Percentiles rank a stretch among this genome's conserved stretches.
These are phyloP conservation scores for Silurus aristotelis DNA, from an alignment of 2,797 vertebrate species.

Conservation along the genomic window DNA sequence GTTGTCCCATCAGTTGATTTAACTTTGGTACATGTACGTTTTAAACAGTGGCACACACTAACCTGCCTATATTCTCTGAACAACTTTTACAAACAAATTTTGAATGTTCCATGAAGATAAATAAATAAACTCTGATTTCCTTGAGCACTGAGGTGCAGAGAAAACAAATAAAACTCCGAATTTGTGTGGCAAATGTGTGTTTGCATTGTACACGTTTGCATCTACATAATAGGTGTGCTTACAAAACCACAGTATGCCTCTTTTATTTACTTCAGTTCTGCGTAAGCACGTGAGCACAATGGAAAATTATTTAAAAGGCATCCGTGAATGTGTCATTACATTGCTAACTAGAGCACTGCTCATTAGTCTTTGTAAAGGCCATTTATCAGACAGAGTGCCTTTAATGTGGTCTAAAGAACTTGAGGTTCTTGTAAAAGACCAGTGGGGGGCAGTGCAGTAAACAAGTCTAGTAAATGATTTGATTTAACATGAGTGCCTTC, in stretches of 20 bases:
- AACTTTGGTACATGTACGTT: background rate
- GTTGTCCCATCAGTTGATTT: background rate
- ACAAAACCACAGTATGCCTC: conserved; percentile 16
- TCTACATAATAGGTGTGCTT: background rate
- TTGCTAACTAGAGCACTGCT: conserved; percentile 33
- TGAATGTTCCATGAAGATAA: no score
- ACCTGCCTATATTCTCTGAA: conserved; percentile 3
- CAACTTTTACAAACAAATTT: conserved; percentile 13
- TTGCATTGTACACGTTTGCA: conserved; percentile 23
- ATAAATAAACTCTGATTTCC: conserved; percentile 28
- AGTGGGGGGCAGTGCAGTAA: conserved; percentile 60
- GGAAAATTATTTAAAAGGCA: conserved; percentile 19
- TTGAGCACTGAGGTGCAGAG: background rate
- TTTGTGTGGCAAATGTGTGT: conserved; percentile 36
- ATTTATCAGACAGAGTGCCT: conserved; percentile 25
- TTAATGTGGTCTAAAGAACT: background rate
- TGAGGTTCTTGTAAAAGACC: conserved; percentile 48
- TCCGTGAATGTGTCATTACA: conserved; percentile 39
- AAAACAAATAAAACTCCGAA: conserved; percentile 22
- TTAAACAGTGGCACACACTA: background rate
- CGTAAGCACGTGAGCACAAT: background rate
- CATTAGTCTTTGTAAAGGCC: background rate
- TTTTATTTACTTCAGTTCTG: conserved; percentile 4
- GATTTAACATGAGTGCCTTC: conserved; percentile 51
- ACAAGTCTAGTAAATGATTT: conserved; percentile 40